Conservation (phyloP, 2,113 vertebrate species). For the Istiophorus platypterus region DNA sequence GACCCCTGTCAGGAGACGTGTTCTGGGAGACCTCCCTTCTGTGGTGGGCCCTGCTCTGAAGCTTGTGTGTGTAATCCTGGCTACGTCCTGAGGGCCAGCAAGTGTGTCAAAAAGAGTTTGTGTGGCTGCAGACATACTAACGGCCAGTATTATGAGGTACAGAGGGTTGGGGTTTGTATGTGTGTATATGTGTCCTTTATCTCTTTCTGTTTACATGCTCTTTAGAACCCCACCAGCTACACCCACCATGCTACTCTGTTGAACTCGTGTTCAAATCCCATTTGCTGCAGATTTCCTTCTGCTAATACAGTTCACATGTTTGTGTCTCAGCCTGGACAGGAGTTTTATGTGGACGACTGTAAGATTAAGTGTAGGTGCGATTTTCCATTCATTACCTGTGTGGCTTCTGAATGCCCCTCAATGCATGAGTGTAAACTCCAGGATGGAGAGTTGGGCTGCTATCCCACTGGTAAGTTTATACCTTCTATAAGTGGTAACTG, state of each 20-base stretch:
- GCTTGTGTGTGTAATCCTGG: slow-evolving; percentile 83
- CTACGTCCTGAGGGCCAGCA: slow-evolving; percentile 81
- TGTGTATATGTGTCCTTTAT: no score
- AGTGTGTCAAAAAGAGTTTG: slow-evolving; percentile 73
- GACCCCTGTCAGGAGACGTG: slow-evolving; percentile 79
- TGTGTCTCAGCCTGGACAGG: slow-evolving; percentile 77
- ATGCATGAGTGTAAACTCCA: slow-evolving; percentile 79
- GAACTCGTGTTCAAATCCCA: no score
- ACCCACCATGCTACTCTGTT: no score
- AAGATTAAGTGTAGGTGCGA: slow-evolving; percentile 75
- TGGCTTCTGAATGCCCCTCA: slow-evolving; percentile 71
- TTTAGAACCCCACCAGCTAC: neutral
- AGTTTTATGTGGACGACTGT: slow-evolving; percentile 81
- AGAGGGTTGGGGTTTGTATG: neutral
- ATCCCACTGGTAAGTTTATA: slow-evolving; percentile 79
- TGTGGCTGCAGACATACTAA: slow-evolving; percentile 80
- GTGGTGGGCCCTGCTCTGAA: slow-evolving; percentile 79
- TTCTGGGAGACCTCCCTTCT: slow-evolving; percentile 59
- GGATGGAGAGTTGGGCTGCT: slow-evolving; percentile 82
- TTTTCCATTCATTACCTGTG: slow-evolving; percentile 70
- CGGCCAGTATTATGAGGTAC: slow-evolving; percentile 83
- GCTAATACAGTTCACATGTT: neutral
- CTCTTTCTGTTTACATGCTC: no score
- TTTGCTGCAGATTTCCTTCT: neutral
- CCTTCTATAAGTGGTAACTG: no score